Evolutionary conservation across 2,888 invertebrate genomes (phyloP).

Genomic region (Agrochola circellaris): DNA sequence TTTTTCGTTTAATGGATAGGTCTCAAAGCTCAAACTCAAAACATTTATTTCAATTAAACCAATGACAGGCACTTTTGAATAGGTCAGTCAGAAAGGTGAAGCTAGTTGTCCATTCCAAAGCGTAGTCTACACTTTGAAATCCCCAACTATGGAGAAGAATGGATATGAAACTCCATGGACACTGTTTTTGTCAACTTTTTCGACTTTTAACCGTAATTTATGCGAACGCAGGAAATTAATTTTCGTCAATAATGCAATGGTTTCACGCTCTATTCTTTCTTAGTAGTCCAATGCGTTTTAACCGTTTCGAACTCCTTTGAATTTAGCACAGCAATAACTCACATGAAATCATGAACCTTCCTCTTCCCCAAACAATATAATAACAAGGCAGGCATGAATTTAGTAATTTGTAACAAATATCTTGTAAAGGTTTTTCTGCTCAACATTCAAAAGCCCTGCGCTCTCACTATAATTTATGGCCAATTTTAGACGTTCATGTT

Average conservation of each 20-base stretch:
- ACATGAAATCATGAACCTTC: not conserved
- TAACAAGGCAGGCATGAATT: constrained; percentile 1
- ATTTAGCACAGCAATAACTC: not conserved
- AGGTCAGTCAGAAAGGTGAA: too few relatives aligned
- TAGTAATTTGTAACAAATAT: constrained; percentile 24
- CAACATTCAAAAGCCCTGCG: constrained; percentile 33
- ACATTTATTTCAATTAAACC: not conserved
- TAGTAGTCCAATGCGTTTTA: not conserved
- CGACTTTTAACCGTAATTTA: not conserved
- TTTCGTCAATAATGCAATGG: not conserved
- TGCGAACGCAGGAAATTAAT: fast-evolving
- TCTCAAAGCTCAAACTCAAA: too few relatives aligned
- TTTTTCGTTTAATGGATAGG: not conserved
- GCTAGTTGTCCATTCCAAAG: not conserved
- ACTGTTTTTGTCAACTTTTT: not conserved
- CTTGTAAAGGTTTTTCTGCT: constrained; percentile 35
- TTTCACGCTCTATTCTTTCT: too few relatives aligned
- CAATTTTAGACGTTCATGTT: constrained; percentile 66
- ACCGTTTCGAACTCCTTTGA: not conserved
- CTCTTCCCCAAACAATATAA: not conserved
- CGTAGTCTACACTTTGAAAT: not conserved
- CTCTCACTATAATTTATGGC: constrained; percentile 61
- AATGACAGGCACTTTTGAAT: not conserved
- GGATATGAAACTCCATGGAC: not conserved
- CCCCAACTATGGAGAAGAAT: not conserved